Conservation (phyloP, 1,140 invertebrate genomes). For the Ganaspis sp. region DNA sequence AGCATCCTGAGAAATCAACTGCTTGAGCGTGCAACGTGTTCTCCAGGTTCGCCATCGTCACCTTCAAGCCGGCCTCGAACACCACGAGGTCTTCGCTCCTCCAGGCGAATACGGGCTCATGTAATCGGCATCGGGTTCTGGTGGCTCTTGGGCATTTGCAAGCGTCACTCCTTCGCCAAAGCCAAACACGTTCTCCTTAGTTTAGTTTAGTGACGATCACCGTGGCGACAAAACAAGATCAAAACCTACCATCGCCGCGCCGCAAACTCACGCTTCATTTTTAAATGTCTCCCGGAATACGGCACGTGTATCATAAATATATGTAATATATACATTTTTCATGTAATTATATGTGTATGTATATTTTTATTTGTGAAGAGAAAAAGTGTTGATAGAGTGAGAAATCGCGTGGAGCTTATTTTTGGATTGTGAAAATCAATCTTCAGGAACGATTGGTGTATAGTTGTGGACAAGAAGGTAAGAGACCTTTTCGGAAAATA, state of each 20-base stretch:
- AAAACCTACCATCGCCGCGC: neutral
- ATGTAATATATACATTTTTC: too few relatives aligned
- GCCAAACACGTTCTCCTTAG: neutral
- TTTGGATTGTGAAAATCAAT: neutral
- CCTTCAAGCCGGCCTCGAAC: slow-evolving; percentile 21
- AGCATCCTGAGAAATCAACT: neutral
- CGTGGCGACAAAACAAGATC: neutral
- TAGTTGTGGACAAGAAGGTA: neutral
- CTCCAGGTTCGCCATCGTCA: slow-evolving; percentile 37
- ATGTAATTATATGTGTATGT: too few relatives aligned
- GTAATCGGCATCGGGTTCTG: neutral
- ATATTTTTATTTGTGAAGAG: neutral
- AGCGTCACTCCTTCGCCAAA: slow-evolving; percentile 1
- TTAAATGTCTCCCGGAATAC: neutral
- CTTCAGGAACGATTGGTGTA: neutral
- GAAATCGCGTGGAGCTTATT: neutral
- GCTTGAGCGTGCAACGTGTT: neutral
- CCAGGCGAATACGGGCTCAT: neutral
- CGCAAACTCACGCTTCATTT: neutral
- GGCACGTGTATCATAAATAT: neutral
- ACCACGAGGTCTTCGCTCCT: slow-evolving; percentile 36
- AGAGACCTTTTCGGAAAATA: neutral
- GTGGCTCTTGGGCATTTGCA: slow-evolving; percentile 14
- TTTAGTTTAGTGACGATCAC: slow-evolving; percentile 2
- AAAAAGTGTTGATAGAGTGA: neutral